phyloP scores from a whole-genome alignment of 2,888 invertebrate genomes.

The Noctua janthina region DNA sequence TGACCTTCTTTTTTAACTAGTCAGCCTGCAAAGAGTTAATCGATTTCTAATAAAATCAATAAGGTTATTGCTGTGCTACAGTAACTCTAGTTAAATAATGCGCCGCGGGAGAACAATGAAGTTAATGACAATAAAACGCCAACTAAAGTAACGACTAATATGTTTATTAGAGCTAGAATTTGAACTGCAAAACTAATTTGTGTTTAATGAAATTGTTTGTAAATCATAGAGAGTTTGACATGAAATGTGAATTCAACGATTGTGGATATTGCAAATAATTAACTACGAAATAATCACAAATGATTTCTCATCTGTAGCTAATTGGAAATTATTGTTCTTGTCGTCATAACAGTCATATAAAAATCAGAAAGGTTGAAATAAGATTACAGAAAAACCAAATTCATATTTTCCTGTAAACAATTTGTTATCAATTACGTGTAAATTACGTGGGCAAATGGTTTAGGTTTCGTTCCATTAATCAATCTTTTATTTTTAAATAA shows the following conservation, averaged over 20 bases:
- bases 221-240: not conserved
- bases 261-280: not conserved
- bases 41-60: slow-evolving; percentile 8
- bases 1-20: not conserved
- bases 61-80: not conserved
- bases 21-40: not conserved
- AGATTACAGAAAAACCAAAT: not conserved
- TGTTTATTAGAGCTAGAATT: slow-evolving; percentile 22
- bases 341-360: not conserved
- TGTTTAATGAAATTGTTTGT: not conserved
- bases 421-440: not conserved
- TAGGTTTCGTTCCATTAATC: not conserved
- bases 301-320: not conserved
- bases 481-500: not conserved
- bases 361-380: not conserved
- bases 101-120: slow-evolving; percentile 40
- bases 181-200: slow-evolving; percentile 12
- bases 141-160: slow-evolving; percentile 30
- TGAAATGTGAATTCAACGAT: not conserved
- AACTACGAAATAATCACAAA: not conserved
- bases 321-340: not conserved
- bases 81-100: slow-evolving; percentile 18
- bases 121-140: slow-evolving; percentile 17
- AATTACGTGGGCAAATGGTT: too few relatives aligned
- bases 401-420: not conserved